Evolutionary conservation across 2,797 vertebrate species (phyloP).

Genomic region (Anomalospiza imberbis): DNA sequence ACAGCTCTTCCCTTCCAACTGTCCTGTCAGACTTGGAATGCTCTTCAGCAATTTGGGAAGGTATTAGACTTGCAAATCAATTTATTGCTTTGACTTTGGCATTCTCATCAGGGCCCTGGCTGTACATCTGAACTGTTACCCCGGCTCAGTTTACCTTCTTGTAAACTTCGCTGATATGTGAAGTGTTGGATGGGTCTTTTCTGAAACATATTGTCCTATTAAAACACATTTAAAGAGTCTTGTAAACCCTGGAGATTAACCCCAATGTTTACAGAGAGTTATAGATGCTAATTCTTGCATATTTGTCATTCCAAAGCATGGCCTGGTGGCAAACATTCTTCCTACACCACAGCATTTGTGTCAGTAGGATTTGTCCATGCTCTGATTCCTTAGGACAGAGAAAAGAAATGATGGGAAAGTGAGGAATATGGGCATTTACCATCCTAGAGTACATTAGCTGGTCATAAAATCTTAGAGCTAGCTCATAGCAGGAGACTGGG

Average conservation of each 20-base stretch:
- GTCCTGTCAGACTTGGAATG: constrained; percentile 16
- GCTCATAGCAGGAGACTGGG: not conserved
- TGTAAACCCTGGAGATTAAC: constrained; percentile 69
- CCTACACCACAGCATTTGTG: not conserved
- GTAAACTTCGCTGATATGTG: constrained; percentile 34
- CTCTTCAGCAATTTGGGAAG: constrained; percentile 17
- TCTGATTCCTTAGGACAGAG: not conserved
- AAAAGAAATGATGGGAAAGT: constrained; percentile 15
- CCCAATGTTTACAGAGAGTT: constrained; percentile 50
- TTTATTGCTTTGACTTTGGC: constrained; percentile 46
- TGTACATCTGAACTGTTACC: constrained; percentile 8
- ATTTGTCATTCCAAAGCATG: constrained; percentile 44
- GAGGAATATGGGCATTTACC: constrained; percentile 3
- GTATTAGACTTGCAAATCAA: constrained; percentile 39
- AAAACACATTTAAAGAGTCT: constrained; percentile 54
- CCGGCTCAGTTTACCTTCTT: constrained; percentile 29
- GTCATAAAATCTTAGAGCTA: not conserved
- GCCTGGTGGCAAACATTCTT: constrained; percentile 33
- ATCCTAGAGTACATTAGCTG: not conserved
- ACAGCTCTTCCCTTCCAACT: not conserved
- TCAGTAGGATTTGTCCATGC: constrained; percentile 41
- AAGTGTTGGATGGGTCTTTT: constrained; percentile 33
- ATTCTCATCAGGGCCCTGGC: constrained; percentile 13
- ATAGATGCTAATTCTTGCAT: constrained; percentile 64
- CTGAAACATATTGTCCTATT: constrained; percentile 45